Conservation (phyloP, 2,113 vertebrate species). For the Crotalus tigris region DNA sequence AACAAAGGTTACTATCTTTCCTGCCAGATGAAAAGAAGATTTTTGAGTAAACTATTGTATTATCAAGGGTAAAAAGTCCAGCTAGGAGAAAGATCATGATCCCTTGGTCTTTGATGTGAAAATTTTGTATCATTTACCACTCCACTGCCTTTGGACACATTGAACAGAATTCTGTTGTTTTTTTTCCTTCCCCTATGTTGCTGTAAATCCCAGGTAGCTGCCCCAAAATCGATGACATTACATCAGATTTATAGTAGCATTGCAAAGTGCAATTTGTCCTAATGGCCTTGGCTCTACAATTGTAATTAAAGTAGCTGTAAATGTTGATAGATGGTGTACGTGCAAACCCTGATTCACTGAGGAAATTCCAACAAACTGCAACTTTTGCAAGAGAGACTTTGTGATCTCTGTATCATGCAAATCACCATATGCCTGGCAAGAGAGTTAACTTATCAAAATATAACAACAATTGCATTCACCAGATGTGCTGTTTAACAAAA, state of each 20-base stretch:
- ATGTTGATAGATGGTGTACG: constrained; percentile 20
- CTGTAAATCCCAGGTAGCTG: constrained; percentile 4
- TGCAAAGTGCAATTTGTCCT: constrained; percentile 19
- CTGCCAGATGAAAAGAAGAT: constrained; percentile 10
- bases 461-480: constrained; percentile 10
- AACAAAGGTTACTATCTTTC: constrained; percentile 1
- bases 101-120: constrained; percentile 23
- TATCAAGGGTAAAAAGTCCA: constrained; percentile 16
- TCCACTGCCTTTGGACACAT: constrained; percentile 10
- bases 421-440: constrained; percentile 1
- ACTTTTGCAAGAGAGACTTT: not conserved
- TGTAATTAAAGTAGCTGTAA: constrained; percentile 31
- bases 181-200: not conserved
- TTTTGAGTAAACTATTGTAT: constrained; percentile 18
- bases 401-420: constrained; percentile 29
- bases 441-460: constrained; percentile 12
- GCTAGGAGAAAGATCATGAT: constrained; percentile 9
- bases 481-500: constrained; percentile 29
- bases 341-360: constrained; percentile 9
- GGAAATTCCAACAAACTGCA: not conserved
- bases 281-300: constrained; percentile 20
- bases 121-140: constrained; percentile 24
- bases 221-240: not conserved
- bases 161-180: not conserved
- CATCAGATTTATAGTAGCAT: constrained; percentile 6